Percentiles rank a stretch among this genome's conserved stretches.
phyloP scores from a whole-genome alignment of 2,113 vertebrate genomes.

The Calyptomena viridis region DNA sequence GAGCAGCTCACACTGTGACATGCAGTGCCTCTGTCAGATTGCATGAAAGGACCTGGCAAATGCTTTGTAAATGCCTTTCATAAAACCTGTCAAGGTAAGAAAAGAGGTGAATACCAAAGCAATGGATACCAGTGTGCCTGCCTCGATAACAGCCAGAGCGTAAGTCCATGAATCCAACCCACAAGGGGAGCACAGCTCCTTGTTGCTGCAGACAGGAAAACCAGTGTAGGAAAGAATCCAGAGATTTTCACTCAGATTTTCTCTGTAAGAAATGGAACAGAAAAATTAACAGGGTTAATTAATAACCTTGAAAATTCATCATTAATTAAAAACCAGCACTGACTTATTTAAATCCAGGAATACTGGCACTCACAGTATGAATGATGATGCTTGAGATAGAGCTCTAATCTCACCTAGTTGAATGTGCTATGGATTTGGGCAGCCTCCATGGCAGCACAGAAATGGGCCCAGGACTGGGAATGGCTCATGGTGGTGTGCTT shows the following conservation, averaged over 20 bases:
- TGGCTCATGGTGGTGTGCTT: not conserved
- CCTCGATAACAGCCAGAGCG: not conserved
- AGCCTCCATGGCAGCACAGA: not conserved
- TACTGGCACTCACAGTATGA: not conserved
- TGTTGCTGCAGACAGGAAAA: not conserved
- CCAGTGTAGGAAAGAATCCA: not conserved
- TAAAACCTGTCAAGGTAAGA: not conserved
- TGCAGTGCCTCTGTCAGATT: not conserved
- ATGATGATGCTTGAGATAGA: not conserved
- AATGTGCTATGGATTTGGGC: fast-evolving
- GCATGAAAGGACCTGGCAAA: not conserved
- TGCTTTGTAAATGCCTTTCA: not conserved
- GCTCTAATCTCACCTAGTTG: not conserved
- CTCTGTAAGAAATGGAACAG: not conserved
- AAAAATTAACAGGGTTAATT: not conserved
- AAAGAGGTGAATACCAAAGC: not conserved
- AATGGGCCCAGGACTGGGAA: not conserved
- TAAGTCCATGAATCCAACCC: not conserved
- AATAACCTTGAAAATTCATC: not conserved
- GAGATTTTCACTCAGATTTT: not conserved
- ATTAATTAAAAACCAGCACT: not conserved
- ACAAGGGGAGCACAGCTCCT: not conserved
- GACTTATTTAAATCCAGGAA: not conserved
- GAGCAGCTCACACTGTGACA: not conserved
- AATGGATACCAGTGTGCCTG: fast-evolving